These are phyloP conservation scores for Neocrepidodera transversa DNA, from an alignment of 2,888 invertebrate genomes.

Conservation along the genomic window DNA sequence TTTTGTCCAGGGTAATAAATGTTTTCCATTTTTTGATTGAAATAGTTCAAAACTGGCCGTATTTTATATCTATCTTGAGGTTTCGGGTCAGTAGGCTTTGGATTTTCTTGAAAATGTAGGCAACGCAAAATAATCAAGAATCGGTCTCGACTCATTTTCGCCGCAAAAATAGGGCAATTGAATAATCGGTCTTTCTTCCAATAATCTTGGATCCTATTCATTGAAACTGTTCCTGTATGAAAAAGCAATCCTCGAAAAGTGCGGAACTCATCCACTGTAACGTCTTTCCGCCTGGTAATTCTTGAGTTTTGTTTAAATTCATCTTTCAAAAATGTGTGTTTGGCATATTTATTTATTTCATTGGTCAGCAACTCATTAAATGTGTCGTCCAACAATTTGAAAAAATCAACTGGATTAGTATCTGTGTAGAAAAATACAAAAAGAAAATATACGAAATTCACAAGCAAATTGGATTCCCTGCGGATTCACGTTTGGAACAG, in stretches of 20 bases:
- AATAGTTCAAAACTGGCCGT: constrained; percentile 10
- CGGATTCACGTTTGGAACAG: no score
- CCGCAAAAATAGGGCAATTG: background rate
- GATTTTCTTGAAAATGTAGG: constrained; percentile 5
- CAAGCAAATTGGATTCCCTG: no score
- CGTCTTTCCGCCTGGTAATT: background rate
- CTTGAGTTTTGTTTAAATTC: background rate
- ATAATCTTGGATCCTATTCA: constrained; percentile 16
- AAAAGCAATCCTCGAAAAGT: constrained; percentile 1
- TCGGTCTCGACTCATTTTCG: constrained; percentile 2
- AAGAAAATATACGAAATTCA: no score
- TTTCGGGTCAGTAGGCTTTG: constrained; percentile 4
- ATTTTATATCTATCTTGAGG: constrained; percentile 39
- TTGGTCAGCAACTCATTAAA: background rate
- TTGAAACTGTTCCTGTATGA: constrained; percentile 1
- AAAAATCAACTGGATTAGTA: constrained; percentile 4
- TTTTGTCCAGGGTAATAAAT: constrained; percentile 15
- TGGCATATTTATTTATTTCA: background rate
- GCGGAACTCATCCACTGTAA: constrained; percentile 10
- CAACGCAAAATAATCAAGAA: constrained; percentile 5
- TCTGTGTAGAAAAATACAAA: background rate
- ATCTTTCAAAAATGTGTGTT: background rate
- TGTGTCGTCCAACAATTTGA: background rate
- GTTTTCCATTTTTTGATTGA: constrained; percentile 15
- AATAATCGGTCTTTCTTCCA: background rate